Evolutionary conservation across 2,113 vertebrate species (phyloP).

Genomic region (Malurus cyaneus): DNA sequence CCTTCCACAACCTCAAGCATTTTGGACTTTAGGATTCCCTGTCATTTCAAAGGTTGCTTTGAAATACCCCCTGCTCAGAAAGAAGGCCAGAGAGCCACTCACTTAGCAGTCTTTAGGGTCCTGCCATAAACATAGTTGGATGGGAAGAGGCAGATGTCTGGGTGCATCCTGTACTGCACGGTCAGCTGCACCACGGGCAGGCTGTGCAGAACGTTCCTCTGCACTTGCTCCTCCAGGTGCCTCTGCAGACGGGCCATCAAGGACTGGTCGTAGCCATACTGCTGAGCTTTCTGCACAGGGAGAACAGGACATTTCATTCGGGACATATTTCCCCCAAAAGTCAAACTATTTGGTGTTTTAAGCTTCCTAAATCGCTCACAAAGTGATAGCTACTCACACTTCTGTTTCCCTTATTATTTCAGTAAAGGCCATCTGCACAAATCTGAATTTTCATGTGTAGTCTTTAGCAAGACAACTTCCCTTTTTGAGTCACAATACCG

Average conservation of each 20-base stretch:
- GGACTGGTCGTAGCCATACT: constrained; percentile 81
- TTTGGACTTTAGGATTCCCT: neutral
- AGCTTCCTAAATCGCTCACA: neutral
- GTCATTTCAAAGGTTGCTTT: neutral
- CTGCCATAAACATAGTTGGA: constrained; percentile 80
- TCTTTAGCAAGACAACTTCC: neutral
- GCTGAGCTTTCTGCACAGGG: constrained; percentile 78
- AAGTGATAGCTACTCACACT: neutral
- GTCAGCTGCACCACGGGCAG: constrained; percentile 75
- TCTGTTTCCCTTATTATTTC: neutral
- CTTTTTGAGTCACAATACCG: neutral
- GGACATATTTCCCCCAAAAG: neutral
- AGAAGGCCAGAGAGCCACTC: neutral
- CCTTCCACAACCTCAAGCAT: neutral
- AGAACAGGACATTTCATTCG: neutral
- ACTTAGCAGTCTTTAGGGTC: constrained; percentile 77
- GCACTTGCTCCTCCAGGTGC: constrained; percentile 64
- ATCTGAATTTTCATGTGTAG: neutral
- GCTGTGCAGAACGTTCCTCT: neutral
- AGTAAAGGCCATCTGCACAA: neutral
- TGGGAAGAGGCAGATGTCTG: constrained; percentile 86
- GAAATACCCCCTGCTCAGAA: neutral
- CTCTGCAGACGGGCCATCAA: constrained; percentile 81
- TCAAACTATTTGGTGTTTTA: neutral
- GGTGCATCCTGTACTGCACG: constrained; percentile 87